phyloP scores from a whole-genome alignment of 2,113 vertebrate genomes.

The Tiliqua scincoides region DNA sequence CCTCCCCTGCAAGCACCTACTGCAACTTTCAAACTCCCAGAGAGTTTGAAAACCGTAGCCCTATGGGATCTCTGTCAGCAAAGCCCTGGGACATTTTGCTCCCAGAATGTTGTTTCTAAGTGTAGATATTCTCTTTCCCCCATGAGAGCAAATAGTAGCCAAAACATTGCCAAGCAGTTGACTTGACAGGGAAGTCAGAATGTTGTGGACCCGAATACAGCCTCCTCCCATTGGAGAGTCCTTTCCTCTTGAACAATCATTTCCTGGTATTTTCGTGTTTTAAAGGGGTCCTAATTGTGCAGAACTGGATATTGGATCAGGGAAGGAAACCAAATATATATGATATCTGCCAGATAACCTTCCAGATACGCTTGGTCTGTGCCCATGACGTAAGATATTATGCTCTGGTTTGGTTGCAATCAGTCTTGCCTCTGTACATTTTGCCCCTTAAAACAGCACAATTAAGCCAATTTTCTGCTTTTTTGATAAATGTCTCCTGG shows the following conservation, averaged over 20 bases:
- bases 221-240: too few relatives aligned
- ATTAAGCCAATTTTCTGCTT: background rate
- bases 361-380: background rate
- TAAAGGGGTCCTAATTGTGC: background rate
- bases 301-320: background rate
- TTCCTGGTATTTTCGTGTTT: background rate
- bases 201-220: too few relatives aligned
- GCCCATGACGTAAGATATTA: background rate
- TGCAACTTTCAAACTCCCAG: too few relatives aligned
- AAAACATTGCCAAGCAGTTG: too few relatives aligned
- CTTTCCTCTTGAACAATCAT: background rate
- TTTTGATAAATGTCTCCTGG: background rate
- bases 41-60: too few relatives aligned
- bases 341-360: background rate
- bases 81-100: too few relatives aligned
- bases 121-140: too few relatives aligned
- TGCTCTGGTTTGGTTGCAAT: background rate
- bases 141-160: too few relatives aligned
- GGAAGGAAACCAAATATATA: background rate
- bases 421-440: background rate
- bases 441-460: background rate
- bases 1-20: too few relatives aligned
- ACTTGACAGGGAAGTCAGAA: too few relatives aligned
- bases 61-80: too few relatives aligned
- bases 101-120: too few relatives aligned